Conservation (phyloP, 1,140 invertebrate species). For the Euwallacea fornicatus region DNA sequence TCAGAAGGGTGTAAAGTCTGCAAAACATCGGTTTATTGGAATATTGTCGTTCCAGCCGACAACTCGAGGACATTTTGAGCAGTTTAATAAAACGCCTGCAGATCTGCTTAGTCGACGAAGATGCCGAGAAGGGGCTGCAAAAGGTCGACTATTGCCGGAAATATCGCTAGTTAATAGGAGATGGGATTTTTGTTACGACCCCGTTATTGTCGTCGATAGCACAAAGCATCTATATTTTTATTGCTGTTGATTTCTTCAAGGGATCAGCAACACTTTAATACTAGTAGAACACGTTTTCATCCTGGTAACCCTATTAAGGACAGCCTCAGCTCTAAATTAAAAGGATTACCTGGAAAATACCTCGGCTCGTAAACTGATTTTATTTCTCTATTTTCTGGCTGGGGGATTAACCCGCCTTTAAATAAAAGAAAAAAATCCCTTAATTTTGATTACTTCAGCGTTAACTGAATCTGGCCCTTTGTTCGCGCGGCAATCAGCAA, state of each 20-base stretch:
- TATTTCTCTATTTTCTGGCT: conserved; percentile 27
- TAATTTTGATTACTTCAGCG: conserved; percentile 15
- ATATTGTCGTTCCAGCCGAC: conserved; percentile 34
- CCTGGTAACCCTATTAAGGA: background rate
- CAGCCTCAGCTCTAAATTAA: conserved; percentile 14
- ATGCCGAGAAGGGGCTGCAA: conserved; percentile 18
- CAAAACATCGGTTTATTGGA: conserved; percentile 39
- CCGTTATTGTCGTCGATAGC: background rate
- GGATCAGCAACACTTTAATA: no score
- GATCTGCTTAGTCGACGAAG: conserved; percentile 33
- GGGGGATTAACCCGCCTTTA: conserved; percentile 18
- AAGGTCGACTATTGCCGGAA: conserved; percentile 25
- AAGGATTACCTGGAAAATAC: conserved; percentile 30
- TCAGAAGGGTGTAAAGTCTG: conserved; percentile 37
- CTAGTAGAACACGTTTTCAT: background rate
- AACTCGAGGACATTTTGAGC: conserved; percentile 23
- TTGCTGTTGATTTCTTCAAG: background rate
- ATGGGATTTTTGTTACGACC: conserved; percentile 14
- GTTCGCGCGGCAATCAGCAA: background rate
- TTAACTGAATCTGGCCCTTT: background rate
- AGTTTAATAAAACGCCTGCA: conserved; percentile 35
- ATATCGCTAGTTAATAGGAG: conserved; percentile 24
- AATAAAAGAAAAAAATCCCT: conserved; percentile 9
- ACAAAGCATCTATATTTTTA: conserved; percentile 11
- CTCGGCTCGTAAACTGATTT: conserved; percentile 31